Conservation (phyloP, 2,113 vertebrate species). For the Istiophorus platypterus region DNA sequence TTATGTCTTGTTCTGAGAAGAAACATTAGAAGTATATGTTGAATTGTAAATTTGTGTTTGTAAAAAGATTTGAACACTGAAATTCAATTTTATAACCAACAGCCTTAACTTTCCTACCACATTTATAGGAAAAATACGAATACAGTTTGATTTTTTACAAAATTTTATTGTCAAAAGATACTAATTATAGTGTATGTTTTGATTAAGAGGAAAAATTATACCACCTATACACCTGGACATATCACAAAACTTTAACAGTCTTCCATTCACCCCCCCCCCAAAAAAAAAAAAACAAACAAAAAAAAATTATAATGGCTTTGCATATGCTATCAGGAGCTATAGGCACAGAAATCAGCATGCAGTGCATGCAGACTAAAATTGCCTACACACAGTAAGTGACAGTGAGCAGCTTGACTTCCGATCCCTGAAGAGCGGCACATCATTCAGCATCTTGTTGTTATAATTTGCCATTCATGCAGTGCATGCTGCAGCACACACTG, state of each 20-base stretch:
- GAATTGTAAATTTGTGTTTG: too few relatives aligned
- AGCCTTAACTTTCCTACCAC: too few relatives aligned
- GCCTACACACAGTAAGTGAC: background rate
- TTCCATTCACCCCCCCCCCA: background rate
- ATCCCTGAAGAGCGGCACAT: background rate
- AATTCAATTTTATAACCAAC: too few relatives aligned
- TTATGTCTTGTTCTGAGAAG: background rate
- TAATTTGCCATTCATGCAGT: conserved; percentile 15
- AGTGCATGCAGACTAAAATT: background rate
- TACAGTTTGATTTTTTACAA: background rate
- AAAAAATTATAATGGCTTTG: background rate
- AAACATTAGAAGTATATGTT: too few relatives aligned
- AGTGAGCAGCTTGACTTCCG: conserved; percentile 14
- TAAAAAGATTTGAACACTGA: too few relatives aligned
- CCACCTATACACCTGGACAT: background rate
- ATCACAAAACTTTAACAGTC: background rate
- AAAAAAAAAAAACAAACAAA: background rate
- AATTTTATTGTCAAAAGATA: background rate
- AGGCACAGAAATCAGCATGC: background rate
- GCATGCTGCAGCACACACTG: background rate
- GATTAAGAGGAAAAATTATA: background rate
- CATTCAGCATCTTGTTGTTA: conserved; percentile 17
- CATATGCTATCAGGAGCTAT: background rate
- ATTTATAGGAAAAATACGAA: background rate
- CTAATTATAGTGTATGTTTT: background rate